Evolutionary conservation across 1,140 invertebrate genomes (phyloP).

Genomic region (Lepidurus couesii): DNA sequence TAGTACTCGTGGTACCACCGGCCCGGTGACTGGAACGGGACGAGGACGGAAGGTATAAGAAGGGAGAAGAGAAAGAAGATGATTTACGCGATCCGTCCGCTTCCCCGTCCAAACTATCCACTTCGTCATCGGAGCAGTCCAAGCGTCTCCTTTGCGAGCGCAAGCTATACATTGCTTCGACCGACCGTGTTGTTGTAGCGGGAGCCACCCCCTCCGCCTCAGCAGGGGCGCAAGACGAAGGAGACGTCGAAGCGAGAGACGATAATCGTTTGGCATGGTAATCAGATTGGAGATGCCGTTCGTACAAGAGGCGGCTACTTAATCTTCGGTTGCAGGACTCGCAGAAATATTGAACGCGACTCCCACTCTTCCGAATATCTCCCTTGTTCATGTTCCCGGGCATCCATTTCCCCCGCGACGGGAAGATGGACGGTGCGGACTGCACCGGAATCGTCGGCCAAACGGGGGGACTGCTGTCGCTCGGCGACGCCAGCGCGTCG

Average conservation of each 20-base stretch:
- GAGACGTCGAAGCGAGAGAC: neutral
- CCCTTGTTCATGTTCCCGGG: constrained; percentile 44
- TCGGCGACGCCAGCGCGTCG: neutral
- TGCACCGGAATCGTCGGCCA: constrained; percentile 40
- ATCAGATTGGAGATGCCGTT: constrained; percentile 64
- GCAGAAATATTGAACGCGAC: constrained; percentile 65
- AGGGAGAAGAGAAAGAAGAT: too few relatives aligned
- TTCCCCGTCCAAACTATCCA: neutral
- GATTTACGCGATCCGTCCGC: neutral
- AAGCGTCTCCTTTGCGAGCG: neutral
- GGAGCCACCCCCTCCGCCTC: too few relatives aligned
- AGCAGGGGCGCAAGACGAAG: neutral
- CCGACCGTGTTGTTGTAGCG: constrained; percentile 24
- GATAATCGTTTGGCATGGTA: constrained; percentile 61
- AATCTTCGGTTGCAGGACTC: constrained; percentile 66
- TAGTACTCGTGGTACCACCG: neutral
- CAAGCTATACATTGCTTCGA: neutral
- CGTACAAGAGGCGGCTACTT: constrained; percentile 63
- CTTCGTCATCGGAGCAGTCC: neutral
- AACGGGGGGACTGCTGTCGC: neutral
- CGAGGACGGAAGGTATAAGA: neutral
- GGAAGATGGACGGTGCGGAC: constrained; percentile 50
- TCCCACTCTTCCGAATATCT: constrained; percentile 44
- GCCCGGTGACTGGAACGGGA: neutral
- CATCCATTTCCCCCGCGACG: constrained; percentile 71